phyloP scores from a whole-genome alignment of 2,113 vertebrate genomes.

The Pao palembangensis region DNA sequence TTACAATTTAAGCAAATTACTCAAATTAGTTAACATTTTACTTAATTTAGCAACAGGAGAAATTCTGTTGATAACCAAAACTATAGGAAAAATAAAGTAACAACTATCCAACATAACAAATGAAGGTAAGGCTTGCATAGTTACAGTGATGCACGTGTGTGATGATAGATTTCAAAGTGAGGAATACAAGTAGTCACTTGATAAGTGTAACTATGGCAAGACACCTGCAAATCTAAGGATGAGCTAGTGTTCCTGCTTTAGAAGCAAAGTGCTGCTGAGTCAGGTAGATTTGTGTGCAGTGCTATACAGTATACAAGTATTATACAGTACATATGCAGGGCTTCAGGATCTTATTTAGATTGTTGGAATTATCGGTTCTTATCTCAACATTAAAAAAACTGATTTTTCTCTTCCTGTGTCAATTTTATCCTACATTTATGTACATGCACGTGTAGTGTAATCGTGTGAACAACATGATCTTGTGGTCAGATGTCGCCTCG shows the following conservation, averaged over 20 bases:
- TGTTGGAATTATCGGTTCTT: not conserved
- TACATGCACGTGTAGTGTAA: not conserved
- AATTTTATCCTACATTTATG: not conserved
- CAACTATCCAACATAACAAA: slow-evolving; percentile 34
- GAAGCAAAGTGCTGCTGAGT: slow-evolving; percentile 25
- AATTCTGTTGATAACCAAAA: slow-evolving; percentile 49
- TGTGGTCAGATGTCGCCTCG: no score
- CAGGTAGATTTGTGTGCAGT: slow-evolving; percentile 31
- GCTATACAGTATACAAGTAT: slow-evolving; percentile 12
- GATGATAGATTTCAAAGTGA: slow-evolving; percentile 13
- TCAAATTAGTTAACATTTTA: not conserved
- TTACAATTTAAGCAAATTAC: not conserved
- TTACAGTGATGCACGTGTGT: slow-evolving; percentile 54
- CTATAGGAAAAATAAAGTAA: slow-evolving; percentile 14
- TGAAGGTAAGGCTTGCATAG: slow-evolving; percentile 64
- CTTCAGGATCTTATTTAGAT: not conserved
- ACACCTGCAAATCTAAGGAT: slow-evolving; percentile 23
- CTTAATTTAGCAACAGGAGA: slow-evolving; percentile 75
- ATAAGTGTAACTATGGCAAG: slow-evolving; percentile 18
- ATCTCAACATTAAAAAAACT: no score
- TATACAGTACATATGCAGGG: slow-evolving; percentile 20
- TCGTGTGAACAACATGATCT: no score
- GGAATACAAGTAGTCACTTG: slow-evolving; percentile 14
- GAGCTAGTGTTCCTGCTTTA: slow-evolving; percentile 24
- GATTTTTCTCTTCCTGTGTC: no score